A percentile compares a stretch with the other conserved stretches of the same genome.
phyloP scores from a whole-genome alignment of 2,797 vertebrate species.

The Pteropus rufus region DNA sequence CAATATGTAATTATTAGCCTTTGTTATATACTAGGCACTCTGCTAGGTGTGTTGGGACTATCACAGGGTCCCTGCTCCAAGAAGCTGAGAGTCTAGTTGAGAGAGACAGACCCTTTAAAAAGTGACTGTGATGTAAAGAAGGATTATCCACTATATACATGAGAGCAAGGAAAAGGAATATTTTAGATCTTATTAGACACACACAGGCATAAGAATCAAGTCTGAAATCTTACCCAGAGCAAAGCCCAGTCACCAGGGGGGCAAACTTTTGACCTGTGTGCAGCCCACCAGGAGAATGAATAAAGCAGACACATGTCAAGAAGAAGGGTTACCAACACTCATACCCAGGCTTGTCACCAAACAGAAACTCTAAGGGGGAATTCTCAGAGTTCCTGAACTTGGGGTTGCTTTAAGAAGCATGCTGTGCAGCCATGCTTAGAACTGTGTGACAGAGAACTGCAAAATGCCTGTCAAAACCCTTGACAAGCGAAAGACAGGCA shows the following conservation, averaged over 20 bases:
- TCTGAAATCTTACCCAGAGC: neutral
- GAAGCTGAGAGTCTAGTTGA: neutral
- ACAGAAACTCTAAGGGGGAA: neutral
- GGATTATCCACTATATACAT: neutral
- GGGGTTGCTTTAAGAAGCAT: slow-evolving; percentile 3
- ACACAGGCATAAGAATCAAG: neutral
- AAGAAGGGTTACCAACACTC: neutral
- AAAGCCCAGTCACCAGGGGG: neutral
- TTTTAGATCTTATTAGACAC: neutral
- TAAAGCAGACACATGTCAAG: neutral
- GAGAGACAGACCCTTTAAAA: neutral
- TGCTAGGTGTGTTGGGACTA: neutral
- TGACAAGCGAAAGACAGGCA: slow-evolving; percentile 57
- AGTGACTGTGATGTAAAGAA: neutral
- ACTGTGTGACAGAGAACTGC: slow-evolving; percentile 48
- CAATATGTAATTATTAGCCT: neutral
- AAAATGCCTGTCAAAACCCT: slow-evolving; percentile 63
- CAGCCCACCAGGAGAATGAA: neutral
- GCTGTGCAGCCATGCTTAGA: slow-evolving; percentile 36
- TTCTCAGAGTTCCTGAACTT: slow-evolving; percentile 41
- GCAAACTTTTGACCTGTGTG: neutral
- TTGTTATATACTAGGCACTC: neutral
- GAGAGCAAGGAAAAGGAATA: neutral
- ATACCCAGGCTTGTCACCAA: neutral
- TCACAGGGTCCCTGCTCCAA: neutral